phyloP scores from a whole-genome alignment of 2,888 invertebrate species.

The Halocaridina rubra region DNA sequence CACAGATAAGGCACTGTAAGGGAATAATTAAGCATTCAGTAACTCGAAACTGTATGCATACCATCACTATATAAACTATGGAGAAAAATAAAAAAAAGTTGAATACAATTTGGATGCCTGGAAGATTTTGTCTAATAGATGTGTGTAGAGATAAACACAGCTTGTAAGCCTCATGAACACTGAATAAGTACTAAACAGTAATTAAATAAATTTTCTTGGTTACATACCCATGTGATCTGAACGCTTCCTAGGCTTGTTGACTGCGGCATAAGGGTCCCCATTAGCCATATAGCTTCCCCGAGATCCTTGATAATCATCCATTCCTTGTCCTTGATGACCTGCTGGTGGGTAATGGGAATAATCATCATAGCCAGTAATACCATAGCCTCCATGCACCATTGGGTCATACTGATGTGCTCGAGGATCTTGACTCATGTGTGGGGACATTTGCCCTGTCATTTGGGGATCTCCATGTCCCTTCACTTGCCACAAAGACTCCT shows the following conservation, averaged over 20 bases:
- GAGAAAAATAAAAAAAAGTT: too few species aligned
- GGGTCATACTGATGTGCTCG: slow-evolving; percentile 65
- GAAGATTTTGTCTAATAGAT: too few species aligned
- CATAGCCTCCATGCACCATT: slow-evolving; percentile 82
- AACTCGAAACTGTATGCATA: too few species aligned
- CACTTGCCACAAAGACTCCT: slow-evolving; percentile 94
- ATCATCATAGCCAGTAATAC: slow-evolving; percentile 77
- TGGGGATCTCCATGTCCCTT: slow-evolving; percentile 72
- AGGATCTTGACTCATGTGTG: slow-evolving; percentile 27
- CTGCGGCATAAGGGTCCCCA: slow-evolving; percentile 86
- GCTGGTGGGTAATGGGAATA: slow-evolving; percentile 83
- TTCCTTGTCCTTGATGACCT: slow-evolving; percentile 75
- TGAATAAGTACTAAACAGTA: not conserved
- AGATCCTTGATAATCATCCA: slow-evolving; percentile 64
- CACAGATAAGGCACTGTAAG: too few species aligned
- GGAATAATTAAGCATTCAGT: too few species aligned
- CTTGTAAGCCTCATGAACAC: not conserved
- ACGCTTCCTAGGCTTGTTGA: slow-evolving; percentile 89
- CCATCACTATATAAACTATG: too few species aligned
- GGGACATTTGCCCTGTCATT: slow-evolving; percentile 40
- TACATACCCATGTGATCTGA: slow-evolving; percentile 88
- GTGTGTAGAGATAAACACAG: too few species aligned
- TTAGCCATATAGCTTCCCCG: slow-evolving; percentile 63
- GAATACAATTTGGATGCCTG: too few species aligned
- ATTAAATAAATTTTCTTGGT: too few species aligned